These are phyloP conservation scores for Percina caprodes DNA, from an alignment of 2,113 vertebrate species.

Conservation along the genomic window DNA sequence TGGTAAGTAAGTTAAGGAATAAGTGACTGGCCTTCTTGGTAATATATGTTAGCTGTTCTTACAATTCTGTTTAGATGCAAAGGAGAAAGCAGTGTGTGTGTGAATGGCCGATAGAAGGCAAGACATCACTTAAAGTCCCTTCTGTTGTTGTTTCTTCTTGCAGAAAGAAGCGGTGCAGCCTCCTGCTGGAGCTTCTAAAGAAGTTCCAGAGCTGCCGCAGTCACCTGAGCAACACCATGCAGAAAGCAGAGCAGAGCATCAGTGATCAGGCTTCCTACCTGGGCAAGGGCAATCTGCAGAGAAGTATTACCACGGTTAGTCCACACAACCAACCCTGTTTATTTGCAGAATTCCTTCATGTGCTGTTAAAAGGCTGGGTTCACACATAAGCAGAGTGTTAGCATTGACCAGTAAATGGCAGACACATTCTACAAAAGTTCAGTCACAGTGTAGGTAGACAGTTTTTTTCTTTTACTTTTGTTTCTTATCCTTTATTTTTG, in stretches of 20 bases:
- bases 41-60: too few species aligned
- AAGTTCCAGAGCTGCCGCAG: slow-evolving; percentile 90
- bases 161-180: slow-evolving; percentile 89
- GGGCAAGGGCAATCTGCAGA: slow-evolving; percentile 94
- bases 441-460: too few species aligned
- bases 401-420: slow-evolving; percentile 15
- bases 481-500: too few species aligned
- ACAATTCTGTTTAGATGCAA: too few species aligned
- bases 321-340: neutral
- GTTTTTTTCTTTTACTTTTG: too few species aligned
- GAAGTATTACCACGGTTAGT: slow-evolving; percentile 86
- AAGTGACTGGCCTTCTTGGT: too few species aligned
- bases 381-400: neutral
- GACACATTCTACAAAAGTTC: neutral
- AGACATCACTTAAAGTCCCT: neutral
- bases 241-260: slow-evolving; percentile 89
- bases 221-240: slow-evolving; percentile 86
- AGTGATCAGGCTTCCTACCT: slow-evolving; percentile 90
- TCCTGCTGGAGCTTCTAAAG: slow-evolving; percentile 90
- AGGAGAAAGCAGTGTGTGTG: neutral
- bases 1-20: too few species aligned
- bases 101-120: neutral
- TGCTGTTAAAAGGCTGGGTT: neutral
- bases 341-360: neutral
- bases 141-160: neutral